Conservation (phyloP, 2,888 invertebrate species). For the Orthonychiurus folsomi region DNA sequence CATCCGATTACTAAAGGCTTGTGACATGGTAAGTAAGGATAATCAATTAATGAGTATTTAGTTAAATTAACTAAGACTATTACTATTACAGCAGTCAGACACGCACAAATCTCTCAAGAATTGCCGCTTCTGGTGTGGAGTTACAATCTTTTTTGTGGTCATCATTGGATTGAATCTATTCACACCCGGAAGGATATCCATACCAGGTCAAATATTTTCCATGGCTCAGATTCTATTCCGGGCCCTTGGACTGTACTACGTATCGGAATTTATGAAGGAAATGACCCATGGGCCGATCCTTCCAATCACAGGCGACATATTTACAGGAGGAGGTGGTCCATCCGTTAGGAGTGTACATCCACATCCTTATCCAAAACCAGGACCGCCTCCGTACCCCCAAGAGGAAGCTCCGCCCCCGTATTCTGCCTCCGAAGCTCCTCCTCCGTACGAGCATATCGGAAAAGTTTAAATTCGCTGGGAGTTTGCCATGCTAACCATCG, state of each 20-base stretch:
- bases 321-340: neutral
- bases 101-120: constrained; percentile 11
- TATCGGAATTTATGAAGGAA: constrained; percentile 14
- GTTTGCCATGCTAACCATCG: neutral
- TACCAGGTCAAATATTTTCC: constrained; percentile 14
- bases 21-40: constrained; percentile 10
- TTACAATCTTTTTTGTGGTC: constrained; percentile 14
- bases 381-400: constrained; percentile 10
- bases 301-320: neutral
- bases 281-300: constrained; percentile 8
- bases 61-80: no score
- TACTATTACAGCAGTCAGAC: constrained; percentile 5
- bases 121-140: constrained; percentile 13
- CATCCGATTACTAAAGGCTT: constrained; percentile 11
- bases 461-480: constrained; percentile 3
- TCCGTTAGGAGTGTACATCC: no score
- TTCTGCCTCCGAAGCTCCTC: constrained; percentile 2
- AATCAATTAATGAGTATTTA: neutral
- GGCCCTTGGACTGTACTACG: constrained; percentile 13
- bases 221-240: constrained; percentile 14
- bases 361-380: constrained; percentile 10
- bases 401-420: constrained; percentile 13
- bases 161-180: constrained; percentile 13
- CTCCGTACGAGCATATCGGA: constrained; percentile 5
- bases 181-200: constrained; percentile 7